Base-by-base conservation (phyloP, 2,888 invertebrate genomes). In the Heliconius sara region DNA sequence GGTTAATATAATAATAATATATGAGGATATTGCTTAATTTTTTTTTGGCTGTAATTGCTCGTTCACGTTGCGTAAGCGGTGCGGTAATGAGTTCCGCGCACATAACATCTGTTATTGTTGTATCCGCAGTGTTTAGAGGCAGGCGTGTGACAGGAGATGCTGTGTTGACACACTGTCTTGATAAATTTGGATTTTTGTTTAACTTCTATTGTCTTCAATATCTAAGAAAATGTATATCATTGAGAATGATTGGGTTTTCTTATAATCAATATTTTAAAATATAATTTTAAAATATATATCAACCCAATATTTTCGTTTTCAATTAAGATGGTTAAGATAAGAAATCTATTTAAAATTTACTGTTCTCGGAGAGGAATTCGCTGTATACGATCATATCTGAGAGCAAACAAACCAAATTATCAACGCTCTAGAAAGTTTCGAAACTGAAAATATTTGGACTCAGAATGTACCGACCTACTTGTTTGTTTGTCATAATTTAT, bases 351-450 rank as follows among this genome's bases (percentile, higher is more conserved):
- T 73, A 34, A n/a, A 73, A 39, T 39, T n/a, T 39, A 73, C 73
- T 19, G 34, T 60, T 73, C 34, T 39, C 16, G n/a, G 30, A 60
- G 34, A 76, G 71, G 72, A 79, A 81, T 80, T 78, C 52, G 73
- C 60, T 65, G 76, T 30, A 47, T 76, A 81, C 82, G 78, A 79
- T 80, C 60, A 77, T 80, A 81, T 80, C 77, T 79, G 77, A 80
- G 65, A 68, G 66, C 78, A 76, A 76, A 81, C 80, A 75, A 81
- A 74, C 76, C 71, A 63, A 78, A 83, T 83, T 83, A 83, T 84
- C 81, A 81, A 84, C 84, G 83, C 84, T 83, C 85, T 83, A 84
- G 79, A 84, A 82, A 83, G 39, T 81, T 83, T 82, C 81, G 79
- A 79, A 84, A 84, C 82, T 84, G 80, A 84, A 84, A 83, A 84